These are phyloP conservation scores for Ylistrum balloti DNA, from an alignment of 1,140 invertebrate species.

Conservation along the genomic window DNA sequence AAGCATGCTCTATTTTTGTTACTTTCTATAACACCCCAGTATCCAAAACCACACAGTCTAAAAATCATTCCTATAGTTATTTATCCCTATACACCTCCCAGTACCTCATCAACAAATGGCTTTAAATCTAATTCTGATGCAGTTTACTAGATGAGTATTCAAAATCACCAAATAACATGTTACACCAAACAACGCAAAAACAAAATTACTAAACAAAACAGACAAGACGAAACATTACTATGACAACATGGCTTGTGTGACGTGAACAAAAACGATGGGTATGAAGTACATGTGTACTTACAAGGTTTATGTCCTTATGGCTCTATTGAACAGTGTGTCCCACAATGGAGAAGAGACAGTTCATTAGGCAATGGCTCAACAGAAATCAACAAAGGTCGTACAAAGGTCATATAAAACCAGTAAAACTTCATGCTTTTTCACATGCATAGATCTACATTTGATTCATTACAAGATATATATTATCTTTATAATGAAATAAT, in stretches of 20 bases:
- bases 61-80: not conserved
- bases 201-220: not conserved
- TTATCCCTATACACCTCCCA: not conserved
- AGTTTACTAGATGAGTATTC: not conserved
- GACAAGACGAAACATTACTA: not conserved
- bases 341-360: conserved; percentile 61
- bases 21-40: not conserved
- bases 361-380: conserved; percentile 6
- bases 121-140: not conserved
- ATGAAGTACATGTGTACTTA: conserved; percentile 74
- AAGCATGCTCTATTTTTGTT: conserved; percentile 18
- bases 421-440: conserved; percentile 28
- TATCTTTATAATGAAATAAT: conserved; percentile 29
- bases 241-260: conserved; percentile 18
- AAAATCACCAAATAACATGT: conserved; percentile 23
- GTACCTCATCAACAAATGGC: not conserved
- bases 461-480: conserved; percentile 6
- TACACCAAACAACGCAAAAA: not conserved
- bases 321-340: conserved; percentile 72
- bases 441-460: not conserved
- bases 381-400: conserved; percentile 38
- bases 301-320: conserved; percentile 79
- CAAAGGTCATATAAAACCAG: conserved; percentile 39
- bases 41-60: not conserved
- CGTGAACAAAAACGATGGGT: not conserved